Percentiles rank a stretch among this genome's conserved stretches.
Conservation (phyloP, 2,888 invertebrate species). For the Acrobasis consociella region DNA sequence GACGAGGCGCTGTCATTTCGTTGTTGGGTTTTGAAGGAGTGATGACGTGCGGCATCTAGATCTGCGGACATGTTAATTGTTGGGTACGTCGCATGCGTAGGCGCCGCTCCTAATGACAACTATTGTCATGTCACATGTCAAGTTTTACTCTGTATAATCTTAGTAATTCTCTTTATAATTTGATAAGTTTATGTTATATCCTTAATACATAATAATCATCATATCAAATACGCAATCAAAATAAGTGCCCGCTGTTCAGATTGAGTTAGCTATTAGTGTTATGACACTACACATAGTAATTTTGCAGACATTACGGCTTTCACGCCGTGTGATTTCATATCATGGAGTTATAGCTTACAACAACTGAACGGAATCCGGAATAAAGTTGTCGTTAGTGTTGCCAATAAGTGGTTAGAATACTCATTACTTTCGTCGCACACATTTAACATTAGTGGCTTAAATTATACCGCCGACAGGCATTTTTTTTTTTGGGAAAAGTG, state of each 20-base stretch:
- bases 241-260: background rate
- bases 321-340: no score
- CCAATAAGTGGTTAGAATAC: no score
- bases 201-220: background rate
- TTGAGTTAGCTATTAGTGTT: background rate
- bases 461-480: no score
- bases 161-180: conserved; percentile 10
- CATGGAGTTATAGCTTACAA: no score
- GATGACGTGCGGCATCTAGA: conserved; percentile 74
- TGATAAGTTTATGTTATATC: conserved; percentile 14
- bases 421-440: no score
- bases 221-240: background rate
- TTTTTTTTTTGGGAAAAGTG: no score
- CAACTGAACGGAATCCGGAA: no score
- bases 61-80: conserved; percentile 76
- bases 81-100: conserved; percentile 44
- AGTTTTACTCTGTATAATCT: conserved; percentile 6
- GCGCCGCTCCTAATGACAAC: conserved; percentile 37
- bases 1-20: conserved; percentile 70
- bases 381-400: no score
- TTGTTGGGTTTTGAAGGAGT: conserved; percentile 69
- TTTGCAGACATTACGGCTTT: background rate
- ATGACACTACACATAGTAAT: background rate
- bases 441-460: no score
- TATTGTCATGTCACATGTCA: conserved; percentile 17